These are phyloP conservation scores for Enteromius viviparus DNA, from an alignment of 2,797 vertebrate species.

Conservation along the genomic window DNA sequence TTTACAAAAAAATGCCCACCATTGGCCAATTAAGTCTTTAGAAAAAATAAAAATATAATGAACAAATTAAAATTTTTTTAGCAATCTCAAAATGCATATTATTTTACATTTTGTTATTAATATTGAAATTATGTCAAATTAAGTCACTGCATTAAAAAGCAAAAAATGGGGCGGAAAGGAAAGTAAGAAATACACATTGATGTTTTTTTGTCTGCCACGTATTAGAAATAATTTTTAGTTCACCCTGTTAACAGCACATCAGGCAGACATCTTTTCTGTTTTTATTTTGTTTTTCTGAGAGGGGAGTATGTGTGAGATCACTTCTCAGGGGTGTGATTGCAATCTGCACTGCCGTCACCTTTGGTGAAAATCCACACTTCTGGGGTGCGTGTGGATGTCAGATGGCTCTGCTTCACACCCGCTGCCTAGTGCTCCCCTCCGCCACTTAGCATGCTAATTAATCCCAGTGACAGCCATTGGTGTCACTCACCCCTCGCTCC, in stretches of 20 bases:
- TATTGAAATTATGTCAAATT: background rate
- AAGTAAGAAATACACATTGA: background rate
- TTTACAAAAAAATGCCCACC: no score
- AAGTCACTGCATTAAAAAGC: background rate
- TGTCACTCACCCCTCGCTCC: slow-evolving; percentile 77
- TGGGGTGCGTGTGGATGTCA: slow-evolving; percentile 44
- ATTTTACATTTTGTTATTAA: background rate
- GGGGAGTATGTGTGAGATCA: slow-evolving; percentile 11
- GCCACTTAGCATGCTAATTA: slow-evolving; percentile 82
- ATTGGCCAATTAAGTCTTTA: no score
- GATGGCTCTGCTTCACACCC: slow-evolving; percentile 61
- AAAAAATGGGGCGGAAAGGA: background rate
- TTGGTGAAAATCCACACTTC: slow-evolving; percentile 44
- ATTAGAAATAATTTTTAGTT: slow-evolving; percentile 24
- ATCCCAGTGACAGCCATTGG: slow-evolving; percentile 75
- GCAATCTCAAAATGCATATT: background rate
- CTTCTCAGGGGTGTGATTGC: slow-evolving; percentile 24
- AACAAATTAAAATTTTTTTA: background rate
- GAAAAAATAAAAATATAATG: no score
- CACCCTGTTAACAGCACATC: slow-evolving; percentile 13
- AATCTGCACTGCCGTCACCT: slow-evolving; percentile 26
- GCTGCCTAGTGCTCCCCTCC: slow-evolving; percentile 66
- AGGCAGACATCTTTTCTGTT: slow-evolving; percentile 28
- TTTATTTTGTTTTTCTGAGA: slow-evolving; percentile 24
- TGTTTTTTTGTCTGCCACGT: slow-evolving; percentile 38